Conservation (phyloP, 2,888 invertebrate species). For the Diarsia mendica region DNA sequence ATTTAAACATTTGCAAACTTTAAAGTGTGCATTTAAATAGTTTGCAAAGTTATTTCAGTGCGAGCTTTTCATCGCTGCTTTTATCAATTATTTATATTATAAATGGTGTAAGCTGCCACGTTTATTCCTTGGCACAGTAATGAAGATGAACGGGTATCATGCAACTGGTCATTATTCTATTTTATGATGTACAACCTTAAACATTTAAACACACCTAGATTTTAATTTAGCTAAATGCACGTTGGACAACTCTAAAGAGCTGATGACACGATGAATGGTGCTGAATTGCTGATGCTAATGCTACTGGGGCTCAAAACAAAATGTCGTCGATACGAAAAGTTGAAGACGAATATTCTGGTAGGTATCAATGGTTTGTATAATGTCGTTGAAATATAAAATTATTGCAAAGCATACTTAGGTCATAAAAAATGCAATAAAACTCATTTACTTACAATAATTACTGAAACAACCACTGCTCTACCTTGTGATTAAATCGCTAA, state of each 20-base stretch:
- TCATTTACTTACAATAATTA: not conserved
- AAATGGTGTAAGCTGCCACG: slow-evolving; percentile 22
- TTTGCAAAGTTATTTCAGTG: slow-evolving; percentile 21
- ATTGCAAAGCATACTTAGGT: not conserved
- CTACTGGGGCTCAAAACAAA: not conserved
- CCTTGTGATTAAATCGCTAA: not conserved
- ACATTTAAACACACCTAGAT: not conserved
- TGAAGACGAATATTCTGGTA: not conserved
- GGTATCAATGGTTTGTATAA: not conserved
- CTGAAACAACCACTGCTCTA: not conserved
- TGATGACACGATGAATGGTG: too few relatives aligned
- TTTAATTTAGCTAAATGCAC: not conserved
- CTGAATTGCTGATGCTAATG: too few relatives aligned
- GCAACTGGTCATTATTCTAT: slow-evolving; percentile 26
- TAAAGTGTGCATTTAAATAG: slow-evolving; percentile 35
- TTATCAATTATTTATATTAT: slow-evolving; percentile 21
- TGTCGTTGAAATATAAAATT: slow-evolving; percentile 1
- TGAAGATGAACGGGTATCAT: slow-evolving; percentile 19
- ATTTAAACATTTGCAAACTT: slow-evolving; percentile 29
- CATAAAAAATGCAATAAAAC: not conserved
- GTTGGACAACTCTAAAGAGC: not conserved
- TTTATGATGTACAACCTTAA: slow-evolving; percentile 10
- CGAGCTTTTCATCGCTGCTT: slow-evolving; percentile 5
- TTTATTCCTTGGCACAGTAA: slow-evolving; percentile 55
- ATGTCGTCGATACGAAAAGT: not conserved